Percentiles rank a stretch among this genome's conserved stretches.
Evolutionary conservation across 2,113 vertebrate genomes (phyloP).

Genomic region (Nicator chloris): DNA sequence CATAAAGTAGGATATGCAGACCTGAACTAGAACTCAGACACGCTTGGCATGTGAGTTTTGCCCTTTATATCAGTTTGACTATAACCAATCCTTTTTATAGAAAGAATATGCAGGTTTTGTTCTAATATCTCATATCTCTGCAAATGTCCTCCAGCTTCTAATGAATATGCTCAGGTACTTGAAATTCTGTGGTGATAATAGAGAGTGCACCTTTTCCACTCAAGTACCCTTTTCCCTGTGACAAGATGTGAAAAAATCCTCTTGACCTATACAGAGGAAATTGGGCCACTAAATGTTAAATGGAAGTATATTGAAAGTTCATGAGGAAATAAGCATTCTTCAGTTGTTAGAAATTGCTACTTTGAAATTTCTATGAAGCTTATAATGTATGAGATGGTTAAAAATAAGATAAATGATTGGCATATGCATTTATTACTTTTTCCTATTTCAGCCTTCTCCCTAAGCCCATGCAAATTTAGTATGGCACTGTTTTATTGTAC

Average conservation of each 20-base stretch:
- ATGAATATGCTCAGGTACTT: conserved; percentile 12
- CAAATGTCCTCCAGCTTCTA: not conserved
- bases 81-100: not conserved
- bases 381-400: not conserved
- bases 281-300: conserved; percentile 25
- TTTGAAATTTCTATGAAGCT: not conserved
- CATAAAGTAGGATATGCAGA: not conserved
- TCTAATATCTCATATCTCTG: not conserved
- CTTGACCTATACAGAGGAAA: conserved; percentile 46
- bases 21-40: not conserved
- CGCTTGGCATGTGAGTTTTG: not conserved
- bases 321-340: not conserved
- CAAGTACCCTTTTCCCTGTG: conserved; percentile 2
- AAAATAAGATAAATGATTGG: conserved; percentile 3
- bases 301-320: not conserved
- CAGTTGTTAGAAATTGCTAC: not conserved
- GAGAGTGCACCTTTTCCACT: not conserved
- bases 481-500: not conserved
- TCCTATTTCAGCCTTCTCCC: not conserved
- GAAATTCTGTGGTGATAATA: not conserved
- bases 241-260: conserved; percentile 32
- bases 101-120: not conserved
- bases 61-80: not conserved
- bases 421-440: not conserved
- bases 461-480: not conserved